phyloP scores from a whole-genome alignment of 2,113 vertebrate species.

The Chionis minor region DNA sequence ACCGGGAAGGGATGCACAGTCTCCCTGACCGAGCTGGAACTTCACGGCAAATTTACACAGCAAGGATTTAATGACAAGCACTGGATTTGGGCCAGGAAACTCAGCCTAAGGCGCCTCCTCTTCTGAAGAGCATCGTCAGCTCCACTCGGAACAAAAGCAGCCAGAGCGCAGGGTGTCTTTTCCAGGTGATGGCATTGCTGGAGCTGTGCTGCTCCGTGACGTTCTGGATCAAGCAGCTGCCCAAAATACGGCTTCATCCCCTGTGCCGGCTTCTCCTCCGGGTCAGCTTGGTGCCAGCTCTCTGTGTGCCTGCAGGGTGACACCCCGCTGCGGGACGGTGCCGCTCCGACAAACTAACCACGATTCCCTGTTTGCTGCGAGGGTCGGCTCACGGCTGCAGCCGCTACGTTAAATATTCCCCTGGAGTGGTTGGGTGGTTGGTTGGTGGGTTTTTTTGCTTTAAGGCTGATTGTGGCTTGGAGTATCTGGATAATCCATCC shows the following conservation, averaged over 20 bases:
- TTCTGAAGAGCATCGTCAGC: not conserved
- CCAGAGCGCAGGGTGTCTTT: not conserved
- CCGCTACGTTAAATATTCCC: not conserved
- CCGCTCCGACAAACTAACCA: not conserved
- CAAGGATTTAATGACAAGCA: not conserved
- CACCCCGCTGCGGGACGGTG: rapidly evolving
- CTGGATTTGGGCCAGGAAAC: not conserved
- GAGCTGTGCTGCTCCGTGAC: not conserved
- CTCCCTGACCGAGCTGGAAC: not conserved
- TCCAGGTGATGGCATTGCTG: not conserved
- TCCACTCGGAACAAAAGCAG: not conserved
- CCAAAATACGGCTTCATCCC: not conserved
- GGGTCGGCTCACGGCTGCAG: not conserved
- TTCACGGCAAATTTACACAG: not conserved
- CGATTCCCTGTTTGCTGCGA: not conserved
- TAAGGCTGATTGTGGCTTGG: not conserved
- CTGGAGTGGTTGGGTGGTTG: not conserved
- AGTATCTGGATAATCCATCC: not conserved
- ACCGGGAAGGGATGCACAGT: not conserved
- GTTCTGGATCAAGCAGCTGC: not conserved
- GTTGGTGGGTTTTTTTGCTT: not conserved
- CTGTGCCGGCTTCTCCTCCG: not conserved
- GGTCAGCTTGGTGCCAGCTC: not conserved
- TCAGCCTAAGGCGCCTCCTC: not conserved
- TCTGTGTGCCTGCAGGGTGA: rapidly evolving